Evolutionary conservation across 2,888 invertebrate genomes (phyloP).

Genomic region (Serrognathus titanus): DNA sequence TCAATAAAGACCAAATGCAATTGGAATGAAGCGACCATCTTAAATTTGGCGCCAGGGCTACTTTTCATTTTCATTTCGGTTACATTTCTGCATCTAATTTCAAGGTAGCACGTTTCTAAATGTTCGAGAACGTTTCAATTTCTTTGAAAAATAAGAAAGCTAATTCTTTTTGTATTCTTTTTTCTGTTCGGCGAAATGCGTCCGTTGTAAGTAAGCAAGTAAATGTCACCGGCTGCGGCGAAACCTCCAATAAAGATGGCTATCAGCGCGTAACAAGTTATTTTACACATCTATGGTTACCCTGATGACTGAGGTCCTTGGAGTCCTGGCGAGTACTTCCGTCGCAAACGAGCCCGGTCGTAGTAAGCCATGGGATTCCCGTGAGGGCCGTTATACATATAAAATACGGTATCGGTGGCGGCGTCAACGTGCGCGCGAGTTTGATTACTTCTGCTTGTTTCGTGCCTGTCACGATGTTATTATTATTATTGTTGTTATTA

Average conservation of each 20-base stretch:
- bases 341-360: constrained; percentile 27
- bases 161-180: no score
- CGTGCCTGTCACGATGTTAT: background rate
- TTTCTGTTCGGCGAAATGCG: no score
- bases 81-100: no score
- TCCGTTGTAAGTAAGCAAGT: no score
- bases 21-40: no score
- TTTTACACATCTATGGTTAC: constrained; percentile 51
- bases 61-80: no score
- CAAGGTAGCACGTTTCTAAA: no score
- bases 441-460: constrained; percentile 32
- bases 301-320: constrained; percentile 25
- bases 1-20: no score
- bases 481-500: no score
- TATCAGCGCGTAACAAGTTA: constrained; percentile 49
- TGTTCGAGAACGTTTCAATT: no score
- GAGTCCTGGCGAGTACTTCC: constrained; percentile 23
- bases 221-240: background rate
- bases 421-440: constrained; percentile 26
- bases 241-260: constrained; percentile 37
- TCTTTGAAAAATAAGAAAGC: no score
- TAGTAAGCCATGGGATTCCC: constrained; percentile 32
- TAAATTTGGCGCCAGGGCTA: no score
- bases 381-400: constrained; percentile 38
- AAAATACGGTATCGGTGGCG: constrained; percentile 38